Base-by-base conservation (phyloP, 1,140 invertebrate species). In the Halesus radiatus region DNA sequence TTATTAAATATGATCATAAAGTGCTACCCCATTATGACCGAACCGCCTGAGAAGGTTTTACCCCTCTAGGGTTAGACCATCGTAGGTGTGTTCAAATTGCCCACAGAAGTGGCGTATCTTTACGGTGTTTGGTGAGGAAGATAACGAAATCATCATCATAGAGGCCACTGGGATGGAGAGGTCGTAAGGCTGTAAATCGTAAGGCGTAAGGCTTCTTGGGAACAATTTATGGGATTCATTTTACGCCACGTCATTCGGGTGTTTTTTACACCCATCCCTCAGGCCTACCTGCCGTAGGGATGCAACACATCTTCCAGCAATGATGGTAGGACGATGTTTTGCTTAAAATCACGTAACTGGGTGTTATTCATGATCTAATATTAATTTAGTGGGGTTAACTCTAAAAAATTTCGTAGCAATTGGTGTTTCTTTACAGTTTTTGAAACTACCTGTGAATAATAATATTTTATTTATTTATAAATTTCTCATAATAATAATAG, bases 151-250 rank as follows among this genome's bases (percentile, higher is more conserved):
- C 72, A 75, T 75, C 70, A 50, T 22, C 53, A 16, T 23, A 74
- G n/a, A 74, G 50, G 50, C 52, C 53, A 32, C 22, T 32, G 29
- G 62, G 22, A 16, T 45, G 45, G 6, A 7, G n/a, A 50, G 32
- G n/a, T 10, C 10, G 37, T 72, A 37, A 22, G 64, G 45, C n/a
- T 18, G 53, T 26, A 45, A 45, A 45, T 10, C 13, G 37, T 45
- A 37, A 37, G 37, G 37, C 37, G 37, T 45, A 45, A 45, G 37
- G 60, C n/a, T 18, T 72, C 68, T 18, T 32, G 23, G 53, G 16
- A 18, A 74, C 32, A 54, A 81, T 81, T 81, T 70, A 81, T 81
- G 80, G 80, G 74, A 76, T 76, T 79, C 80, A 79, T 81, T 81
- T 81, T 76, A 81, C 76, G 80, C 72, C 53, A 26, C 72, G 77